phyloP scores from a whole-genome alignment of 2,888 invertebrate species.

The Suillia variegata region DNA sequence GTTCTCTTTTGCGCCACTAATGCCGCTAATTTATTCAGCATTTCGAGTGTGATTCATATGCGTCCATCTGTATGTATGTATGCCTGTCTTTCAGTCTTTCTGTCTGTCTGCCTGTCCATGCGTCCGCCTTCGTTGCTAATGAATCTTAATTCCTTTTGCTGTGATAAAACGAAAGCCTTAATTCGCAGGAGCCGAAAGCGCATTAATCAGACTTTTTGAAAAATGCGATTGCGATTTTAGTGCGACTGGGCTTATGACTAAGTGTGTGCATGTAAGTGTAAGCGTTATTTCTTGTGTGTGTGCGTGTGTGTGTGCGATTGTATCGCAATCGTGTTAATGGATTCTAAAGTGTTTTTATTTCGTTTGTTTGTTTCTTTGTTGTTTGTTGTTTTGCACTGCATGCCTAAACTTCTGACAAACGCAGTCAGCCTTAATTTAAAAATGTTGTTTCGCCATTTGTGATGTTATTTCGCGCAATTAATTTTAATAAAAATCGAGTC shows the following conservation, averaged over 20 bases:
- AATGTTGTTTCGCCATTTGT: not conserved
- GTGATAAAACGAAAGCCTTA: not conserved
- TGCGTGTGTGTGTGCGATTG: not conserved
- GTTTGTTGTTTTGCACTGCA: not conserved
- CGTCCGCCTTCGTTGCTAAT: not conserved
- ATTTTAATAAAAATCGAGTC: not conserved
- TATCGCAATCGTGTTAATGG: not conserved
- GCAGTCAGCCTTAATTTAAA: not conserved
- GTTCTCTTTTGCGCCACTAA: too few species aligned
- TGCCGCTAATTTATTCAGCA: constrained; percentile 1
- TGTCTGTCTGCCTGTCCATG: not conserved
- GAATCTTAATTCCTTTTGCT: not conserved
- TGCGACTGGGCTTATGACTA: too few species aligned
- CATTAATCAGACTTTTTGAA: not conserved
- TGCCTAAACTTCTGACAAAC: not conserved
- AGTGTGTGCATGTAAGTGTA: too few species aligned
- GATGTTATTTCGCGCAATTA: not conserved
- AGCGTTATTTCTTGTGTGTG: too few species aligned
- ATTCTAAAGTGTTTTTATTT: not conserved
- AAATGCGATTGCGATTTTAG: not conserved
- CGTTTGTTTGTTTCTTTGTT: too few species aligned
- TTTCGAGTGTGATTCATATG: not conserved
- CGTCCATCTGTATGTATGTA: not conserved
- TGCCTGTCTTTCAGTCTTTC: not conserved
- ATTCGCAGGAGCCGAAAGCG: not conserved